These are phyloP conservation scores for Heloderma charlesbogerti DNA, from an alignment of 2,113 vertebrate genomes.

Conservation along the genomic window DNA sequence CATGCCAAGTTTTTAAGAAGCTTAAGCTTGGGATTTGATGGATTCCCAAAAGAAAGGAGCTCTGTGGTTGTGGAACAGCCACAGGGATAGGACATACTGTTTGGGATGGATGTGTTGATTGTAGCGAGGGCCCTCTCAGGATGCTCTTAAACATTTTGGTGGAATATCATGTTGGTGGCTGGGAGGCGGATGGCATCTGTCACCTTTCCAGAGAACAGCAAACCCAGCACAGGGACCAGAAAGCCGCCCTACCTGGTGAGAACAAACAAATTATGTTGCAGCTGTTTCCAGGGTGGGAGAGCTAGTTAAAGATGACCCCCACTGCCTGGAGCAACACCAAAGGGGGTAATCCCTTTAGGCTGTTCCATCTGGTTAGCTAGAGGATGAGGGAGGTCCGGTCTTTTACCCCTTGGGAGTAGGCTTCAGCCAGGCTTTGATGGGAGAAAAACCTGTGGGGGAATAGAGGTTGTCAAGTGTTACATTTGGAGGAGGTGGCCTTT, in stretches of 20 bases:
- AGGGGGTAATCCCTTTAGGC: not conserved
- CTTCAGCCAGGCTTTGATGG: no score
- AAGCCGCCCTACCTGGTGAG: not conserved
- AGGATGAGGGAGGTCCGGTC: no score
- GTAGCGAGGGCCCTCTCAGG: not conserved
- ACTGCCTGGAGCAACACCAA: not conserved
- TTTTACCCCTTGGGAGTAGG: no score
- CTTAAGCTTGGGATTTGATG: not conserved
- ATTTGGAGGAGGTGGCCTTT: no score
- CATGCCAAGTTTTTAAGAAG: not conserved
- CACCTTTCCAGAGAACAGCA: not conserved
- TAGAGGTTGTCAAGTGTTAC: no score
- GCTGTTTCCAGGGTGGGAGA: not conserved
- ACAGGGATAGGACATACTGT: not conserved
- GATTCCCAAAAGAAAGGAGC: not conserved
- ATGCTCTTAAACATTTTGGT: not conserved
- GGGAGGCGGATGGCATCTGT: not conserved
- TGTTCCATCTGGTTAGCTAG: no score
- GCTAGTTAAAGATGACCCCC: not conserved
- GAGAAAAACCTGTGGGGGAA: no score
- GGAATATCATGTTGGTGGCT: not conserved
- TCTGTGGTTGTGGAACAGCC: not conserved
- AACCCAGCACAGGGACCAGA: not conserved
- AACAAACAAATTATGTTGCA: not conserved
- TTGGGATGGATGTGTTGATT: not conserved